Evolutionary conservation across 2,888 invertebrate species (phyloP).

Genomic region (Pelosia muscerda): DNA sequence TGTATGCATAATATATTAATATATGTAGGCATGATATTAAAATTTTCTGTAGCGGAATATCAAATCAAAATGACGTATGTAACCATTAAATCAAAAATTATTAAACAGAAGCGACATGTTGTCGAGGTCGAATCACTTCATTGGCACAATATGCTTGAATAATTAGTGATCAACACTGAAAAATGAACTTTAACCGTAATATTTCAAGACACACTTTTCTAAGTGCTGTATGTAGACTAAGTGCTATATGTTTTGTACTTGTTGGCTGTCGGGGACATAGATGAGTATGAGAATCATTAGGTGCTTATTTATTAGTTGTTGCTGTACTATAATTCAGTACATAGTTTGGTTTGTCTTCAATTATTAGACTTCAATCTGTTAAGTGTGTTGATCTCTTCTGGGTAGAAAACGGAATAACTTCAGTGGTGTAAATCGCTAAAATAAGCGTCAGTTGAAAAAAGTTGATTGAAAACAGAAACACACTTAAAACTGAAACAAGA

Average conservation of each 20-base stretch:
- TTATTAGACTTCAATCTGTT: no score
- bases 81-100: constrained; percentile 12
- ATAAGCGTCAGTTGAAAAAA: no score
- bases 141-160: constrained; percentile 38
- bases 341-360: no score
- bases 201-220: constrained; percentile 17
- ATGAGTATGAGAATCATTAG: constrained; percentile 21
- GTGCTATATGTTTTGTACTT: neutral
- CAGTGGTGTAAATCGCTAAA: no score
- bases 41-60: neutral
- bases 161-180: constrained; percentile 37
- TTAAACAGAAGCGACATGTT: constrained; percentile 34
- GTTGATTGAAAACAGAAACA: no score
- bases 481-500: no score
- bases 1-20: no score
- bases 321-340: neutral
- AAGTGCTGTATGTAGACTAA: constrained; percentile 1
- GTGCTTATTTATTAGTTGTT: neutral
- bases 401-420: no score
- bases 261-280: constrained; percentile 33
- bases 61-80: neutral
- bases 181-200: constrained; percentile 15
- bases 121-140: constrained; percentile 53
- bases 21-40: no score
- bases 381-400: neutral